These are phyloP conservation scores for Barypeithes pellucidus DNA, from an alignment of 2,888 invertebrate species.

Conservation along the genomic window DNA sequence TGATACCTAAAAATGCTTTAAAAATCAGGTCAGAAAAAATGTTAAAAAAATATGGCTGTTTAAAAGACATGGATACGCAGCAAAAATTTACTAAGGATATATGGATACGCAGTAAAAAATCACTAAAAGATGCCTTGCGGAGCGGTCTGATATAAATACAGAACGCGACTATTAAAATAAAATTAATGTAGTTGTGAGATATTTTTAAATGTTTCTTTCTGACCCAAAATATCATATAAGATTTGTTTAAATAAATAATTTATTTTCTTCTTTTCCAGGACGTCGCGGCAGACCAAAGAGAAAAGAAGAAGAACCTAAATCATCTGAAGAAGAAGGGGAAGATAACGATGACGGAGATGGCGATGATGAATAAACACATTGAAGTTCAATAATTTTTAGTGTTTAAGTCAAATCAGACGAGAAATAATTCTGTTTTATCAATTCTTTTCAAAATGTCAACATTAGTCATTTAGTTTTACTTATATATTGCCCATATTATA, in stretches of 20 bases:
- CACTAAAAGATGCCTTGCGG: too few relatives aligned
- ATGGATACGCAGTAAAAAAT: too few relatives aligned
- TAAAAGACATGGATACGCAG: too few relatives aligned
- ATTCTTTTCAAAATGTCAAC: not conserved
- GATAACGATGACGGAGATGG: constrained; percentile 66
- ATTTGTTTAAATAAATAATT: constrained; percentile 21
- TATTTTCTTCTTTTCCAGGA: constrained; percentile 53
- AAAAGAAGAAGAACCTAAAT: constrained; percentile 68
- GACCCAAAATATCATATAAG: too few relatives aligned
- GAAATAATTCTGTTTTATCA: constrained; percentile 9
- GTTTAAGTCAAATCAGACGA: not conserved
- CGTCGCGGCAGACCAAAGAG: constrained; percentile 71
- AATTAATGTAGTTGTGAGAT: too few relatives aligned
- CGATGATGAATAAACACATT: constrained; percentile 31
- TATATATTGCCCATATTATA: not conserved
- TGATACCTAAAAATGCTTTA: too few relatives aligned
- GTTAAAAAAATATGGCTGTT: too few relatives aligned
- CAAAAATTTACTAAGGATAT: too few relatives aligned
- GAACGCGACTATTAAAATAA: too few relatives aligned
- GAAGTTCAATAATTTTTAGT: constrained; percentile 4
- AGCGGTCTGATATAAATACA: too few relatives aligned
- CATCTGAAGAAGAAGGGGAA: constrained; percentile 69
- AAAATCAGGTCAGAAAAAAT: too few relatives aligned
- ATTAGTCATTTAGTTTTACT: constrained; percentile 6
- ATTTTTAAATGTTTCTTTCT: too few relatives aligned